phyloP scores from a whole-genome alignment of 2,888 invertebrate species.

The Agrotis ipsilon region DNA sequence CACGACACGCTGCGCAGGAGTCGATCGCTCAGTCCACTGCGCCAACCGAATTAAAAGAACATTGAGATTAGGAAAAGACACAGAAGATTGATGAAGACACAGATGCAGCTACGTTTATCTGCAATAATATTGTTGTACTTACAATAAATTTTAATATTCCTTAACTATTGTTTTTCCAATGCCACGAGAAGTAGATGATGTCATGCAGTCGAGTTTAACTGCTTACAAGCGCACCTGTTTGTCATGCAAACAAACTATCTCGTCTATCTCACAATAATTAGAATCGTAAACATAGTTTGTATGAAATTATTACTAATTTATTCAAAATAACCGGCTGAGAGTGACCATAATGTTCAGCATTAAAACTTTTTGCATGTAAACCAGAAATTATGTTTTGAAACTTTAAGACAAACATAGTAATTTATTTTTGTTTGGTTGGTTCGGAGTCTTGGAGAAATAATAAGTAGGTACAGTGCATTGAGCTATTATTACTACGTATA shows the following conservation, averaged over 20 bases:
- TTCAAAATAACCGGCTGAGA: slow-evolving; percentile 42
- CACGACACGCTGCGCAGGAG: too few relatives aligned
- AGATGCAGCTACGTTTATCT: too few relatives aligned
- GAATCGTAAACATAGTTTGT: slow-evolving; percentile 31
- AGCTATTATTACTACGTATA: too few relatives aligned
- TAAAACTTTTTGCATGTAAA: not conserved
- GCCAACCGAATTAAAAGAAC: too few relatives aligned
- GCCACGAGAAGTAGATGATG: slow-evolving; percentile 40
- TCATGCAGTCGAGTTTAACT: slow-evolving; percentile 21
- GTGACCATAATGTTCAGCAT: slow-evolving; percentile 23
- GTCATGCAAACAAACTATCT: slow-evolving; percentile 35
- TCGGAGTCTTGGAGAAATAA: too few relatives aligned
- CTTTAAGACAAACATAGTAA: not conserved
- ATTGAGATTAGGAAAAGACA: too few relatives aligned
- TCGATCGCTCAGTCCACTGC: too few relatives aligned
- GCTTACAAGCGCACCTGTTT: slow-evolving; percentile 35
- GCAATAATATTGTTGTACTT: too few relatives aligned
- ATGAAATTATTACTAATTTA: slow-evolving; percentile 50
- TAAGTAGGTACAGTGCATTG: too few relatives aligned
- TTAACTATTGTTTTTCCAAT: slow-evolving; percentile 34
- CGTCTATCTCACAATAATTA: slow-evolving; percentile 32
- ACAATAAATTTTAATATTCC: not conserved
- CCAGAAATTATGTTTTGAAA: not conserved
- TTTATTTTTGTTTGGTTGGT: too few relatives aligned
- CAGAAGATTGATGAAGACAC: too few relatives aligned